Percentiles rank a stretch among this genome's conserved stretches.
Evolutionary conservation across 2,113 vertebrate species (phyloP).

Genomic region (Nycticryphes semicollaris): DNA sequence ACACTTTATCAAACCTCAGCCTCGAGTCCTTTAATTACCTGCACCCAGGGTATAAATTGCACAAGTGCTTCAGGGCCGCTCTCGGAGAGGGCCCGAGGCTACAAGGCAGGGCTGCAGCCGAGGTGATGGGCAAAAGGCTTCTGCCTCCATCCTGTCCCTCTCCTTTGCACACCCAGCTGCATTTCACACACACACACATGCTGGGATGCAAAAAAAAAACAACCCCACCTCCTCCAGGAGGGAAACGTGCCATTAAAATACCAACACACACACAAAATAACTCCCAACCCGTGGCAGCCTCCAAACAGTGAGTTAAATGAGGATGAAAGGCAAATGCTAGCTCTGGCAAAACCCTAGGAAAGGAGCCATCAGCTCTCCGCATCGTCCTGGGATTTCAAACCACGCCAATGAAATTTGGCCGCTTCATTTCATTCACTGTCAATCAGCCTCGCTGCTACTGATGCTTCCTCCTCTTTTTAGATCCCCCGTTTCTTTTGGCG

Average conservation of each 20-base stretch:
- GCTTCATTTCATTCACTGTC: conserved; percentile 55
- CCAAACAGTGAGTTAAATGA: neutral
- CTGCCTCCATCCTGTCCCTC: neutral
- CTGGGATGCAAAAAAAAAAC: neutral
- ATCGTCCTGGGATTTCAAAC: conserved; percentile 17
- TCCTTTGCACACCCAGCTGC: neutral
- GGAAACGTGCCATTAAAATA: neutral
- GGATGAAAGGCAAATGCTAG: conserved; percentile 10
- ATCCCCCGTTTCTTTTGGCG: conserved; percentile 27
- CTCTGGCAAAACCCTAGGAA: conserved; percentile 38
- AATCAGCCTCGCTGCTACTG: conserved; percentile 31
- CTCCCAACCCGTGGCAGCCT: neutral
- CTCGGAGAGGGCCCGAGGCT: neutral
- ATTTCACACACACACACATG: neutral
- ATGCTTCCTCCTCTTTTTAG: conserved; percentile 19
- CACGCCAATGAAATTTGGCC: conserved; percentile 43
- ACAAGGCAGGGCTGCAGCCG: neutral
- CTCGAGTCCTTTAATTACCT: neutral
- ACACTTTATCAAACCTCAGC: neutral
- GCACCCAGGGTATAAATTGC: neutral
- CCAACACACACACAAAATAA: neutral
- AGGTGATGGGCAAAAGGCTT: neutral
- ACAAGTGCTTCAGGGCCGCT: neutral
- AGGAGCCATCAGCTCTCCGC: neutral
- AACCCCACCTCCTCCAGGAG: neutral